Base-by-base conservation (phyloP, 2,888 invertebrate genomes). In the Drosophila algonquin region DNA sequence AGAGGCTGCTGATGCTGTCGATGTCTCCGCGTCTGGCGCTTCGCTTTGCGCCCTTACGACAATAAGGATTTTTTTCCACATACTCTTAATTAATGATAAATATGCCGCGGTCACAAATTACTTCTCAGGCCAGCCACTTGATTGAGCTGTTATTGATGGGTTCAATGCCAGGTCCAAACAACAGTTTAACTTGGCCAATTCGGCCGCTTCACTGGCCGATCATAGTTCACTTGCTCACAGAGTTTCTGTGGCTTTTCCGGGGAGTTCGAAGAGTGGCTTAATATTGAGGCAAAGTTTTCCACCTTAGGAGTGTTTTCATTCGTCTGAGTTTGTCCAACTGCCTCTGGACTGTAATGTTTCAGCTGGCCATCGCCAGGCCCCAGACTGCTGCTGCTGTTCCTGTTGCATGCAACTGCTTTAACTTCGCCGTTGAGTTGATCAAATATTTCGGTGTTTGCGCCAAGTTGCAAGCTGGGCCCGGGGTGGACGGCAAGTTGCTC, bases 81-180 rank as follows among this genome's bases (percentile, higher is more conserved):
- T 65, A 69, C 48, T 63, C 76, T 84, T 89, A 89, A 89, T 85
- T 85, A 80, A 85, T 81, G 74, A 76, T 84, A 85, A 87, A 88
- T 80, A 82, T 82, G 56, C 61, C 63, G 50, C 44, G 47, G 47
- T 59, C 69, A 54, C 10, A 35, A 24, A 54, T 65, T 57, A 14
- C 56, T n/a, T 24, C 40, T 60, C 50, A 58, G 63, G 48, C 50
- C 63, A 44, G n/a, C 46, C 40, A 56, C 24, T 44, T 63, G 62
- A 77, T 67, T 45, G 54, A 65, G 46, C 45, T 64, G 59, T 62
- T 30, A 30, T 30, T 30, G 30, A 30, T 30, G 30, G 7, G 30
- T 30, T 30, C 30, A 30, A 24, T 24, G 24, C 56, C 12, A 12
- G 12, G 12, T 2, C 5, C 12, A 5, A 35, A 35, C 12, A 35